Percentiles rank a stretch among this genome's conserved stretches.
Conservation (phyloP, 1,140 invertebrate species). For the Tyrophagus putrescentiae region DNA sequence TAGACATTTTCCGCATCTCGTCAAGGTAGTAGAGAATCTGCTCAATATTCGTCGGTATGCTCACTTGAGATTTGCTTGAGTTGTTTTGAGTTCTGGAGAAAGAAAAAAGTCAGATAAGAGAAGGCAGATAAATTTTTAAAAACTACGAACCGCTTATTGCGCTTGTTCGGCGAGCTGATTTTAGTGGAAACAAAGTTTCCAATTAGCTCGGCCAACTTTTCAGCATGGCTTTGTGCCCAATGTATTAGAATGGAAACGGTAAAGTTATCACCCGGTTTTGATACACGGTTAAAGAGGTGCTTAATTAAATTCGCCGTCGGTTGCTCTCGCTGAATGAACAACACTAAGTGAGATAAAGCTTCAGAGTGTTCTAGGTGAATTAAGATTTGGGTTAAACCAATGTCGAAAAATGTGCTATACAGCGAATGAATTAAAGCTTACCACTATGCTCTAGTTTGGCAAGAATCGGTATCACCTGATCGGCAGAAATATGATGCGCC, state of each 20-base stretch:
- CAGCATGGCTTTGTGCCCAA: constrained; percentile 80
- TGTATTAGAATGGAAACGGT: constrained; percentile 74
- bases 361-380: constrained; percentile 59
- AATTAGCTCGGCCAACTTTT: constrained; percentile 69
- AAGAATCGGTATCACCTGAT: constrained; percentile 72
- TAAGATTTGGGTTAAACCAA: constrained; percentile 19
- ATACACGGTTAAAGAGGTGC: constrained; percentile 60
- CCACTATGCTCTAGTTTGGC: constrained; percentile 61
- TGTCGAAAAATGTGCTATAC: background rate
- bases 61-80: constrained; percentile 12
- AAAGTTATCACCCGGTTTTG: constrained; percentile 50
- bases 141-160: constrained; percentile 15
- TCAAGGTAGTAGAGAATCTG: constrained; percentile 81
- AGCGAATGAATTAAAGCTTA: constrained; percentile 26
- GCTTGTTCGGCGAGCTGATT: constrained; percentile 17
- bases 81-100: background rate
- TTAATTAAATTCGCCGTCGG: constrained; percentile 69
- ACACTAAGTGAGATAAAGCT: constrained; percentile 72
- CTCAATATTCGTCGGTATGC: constrained; percentile 46
- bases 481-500: constrained; percentile 77
- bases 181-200: constrained; percentile 40
- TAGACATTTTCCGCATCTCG: constrained; percentile 48
- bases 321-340: constrained; percentile 78
- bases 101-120: background rate
- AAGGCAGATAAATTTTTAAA: too few species aligned